These are phyloP conservation scores for Sebastes trivittatus DNA, from an alignment of 2,797 vertebrate genomes.

Conservation along the genomic window DNA sequence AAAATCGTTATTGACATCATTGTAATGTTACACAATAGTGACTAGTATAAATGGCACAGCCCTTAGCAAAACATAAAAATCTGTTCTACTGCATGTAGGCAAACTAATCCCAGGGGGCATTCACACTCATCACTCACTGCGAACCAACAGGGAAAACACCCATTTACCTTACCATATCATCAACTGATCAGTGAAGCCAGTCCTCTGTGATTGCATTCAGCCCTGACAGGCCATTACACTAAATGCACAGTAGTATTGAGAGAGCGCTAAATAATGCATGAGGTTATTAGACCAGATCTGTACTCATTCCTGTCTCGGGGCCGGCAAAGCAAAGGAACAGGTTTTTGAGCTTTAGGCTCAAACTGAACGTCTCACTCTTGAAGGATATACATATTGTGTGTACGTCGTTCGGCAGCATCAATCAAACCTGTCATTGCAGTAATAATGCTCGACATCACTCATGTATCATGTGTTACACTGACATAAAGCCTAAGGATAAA, in stretches of 20 bases:
- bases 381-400: conserved; percentile 37
- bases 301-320: conserved; percentile 57
- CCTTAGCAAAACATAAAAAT: conserved; percentile 24
- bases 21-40: conserved; percentile 20
- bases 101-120: conserved; percentile 38
- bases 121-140: conserved; percentile 47
- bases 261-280: conserved; percentile 79
- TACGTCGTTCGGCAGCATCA: conserved; percentile 12
- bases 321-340: conserved; percentile 28
- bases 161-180: conserved; percentile 57
- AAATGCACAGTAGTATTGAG: conserved; percentile 71
- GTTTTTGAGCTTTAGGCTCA: conserved; percentile 33
- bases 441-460: conserved; percentile 26
- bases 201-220: conserved; percentile 64
- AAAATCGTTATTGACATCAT: conserved; percentile 5
- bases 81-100: background rate
- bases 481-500: conserved; percentile 12
- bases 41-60: conserved; percentile 15
- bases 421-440: conserved; percentile 36
- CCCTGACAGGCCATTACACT: conserved; percentile 76
- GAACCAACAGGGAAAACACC: conserved; percentile 47
- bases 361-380: conserved; percentile 15
- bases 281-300: conserved; percentile 76
- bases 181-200: conserved; percentile 63
- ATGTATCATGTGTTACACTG: conserved; percentile 20